Base-by-base conservation (phyloP, 2,888 invertebrate genomes). In the Diploptera punctata region DNA sequence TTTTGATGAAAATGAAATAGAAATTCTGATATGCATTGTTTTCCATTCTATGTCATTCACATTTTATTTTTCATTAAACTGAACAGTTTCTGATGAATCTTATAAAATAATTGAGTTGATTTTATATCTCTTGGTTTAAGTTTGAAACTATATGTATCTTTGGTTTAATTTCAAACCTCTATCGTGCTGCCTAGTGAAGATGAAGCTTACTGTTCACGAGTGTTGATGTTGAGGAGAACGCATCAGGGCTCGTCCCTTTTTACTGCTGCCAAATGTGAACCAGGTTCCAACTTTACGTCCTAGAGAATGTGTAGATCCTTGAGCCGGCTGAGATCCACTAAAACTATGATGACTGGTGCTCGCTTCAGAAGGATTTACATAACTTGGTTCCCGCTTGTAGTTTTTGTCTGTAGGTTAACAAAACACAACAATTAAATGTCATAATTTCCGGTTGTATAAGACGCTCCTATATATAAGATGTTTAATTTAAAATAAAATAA, bases 261-360 rank as follows among this genome's bases (percentile, higher is more conserved):
- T 86, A 79, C 83, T 84, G 77, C 84, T 84, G 65, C 86, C 86
- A 77, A 87, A 87, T 61, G 84, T 87, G 77, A 87, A 87, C 87
- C 87, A 87, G 19, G 86, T 87, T 69, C 87, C 87, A 75, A 87
- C 85, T 79, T 86, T 86, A 49, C 87, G 82, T 57, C 87, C 87
- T 76, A 87, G 78, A 24, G 86, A 86, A 74, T 82, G 81, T 1
- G 82, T 81, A 67, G 81, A 81, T 26, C 83, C 81, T 18, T 79
- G 79, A 18, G 71, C 54, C 71, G 72, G 68, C 7, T 57, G 57
- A 24, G 44, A n/a, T 16, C 65, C 65, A 83, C 83, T 47, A 82
- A 80, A 24, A 38, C 33, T 61, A 18, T 52, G 61, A 74, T 80
- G 80, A 68, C 85, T 82, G 69, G 84, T 83, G 76, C 83, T 82